Evolutionary conservation across 2,888 invertebrate species (phyloP), one percentile per base, ranked within the genome.

Genomic region (Mantis religiosa): DNA sequence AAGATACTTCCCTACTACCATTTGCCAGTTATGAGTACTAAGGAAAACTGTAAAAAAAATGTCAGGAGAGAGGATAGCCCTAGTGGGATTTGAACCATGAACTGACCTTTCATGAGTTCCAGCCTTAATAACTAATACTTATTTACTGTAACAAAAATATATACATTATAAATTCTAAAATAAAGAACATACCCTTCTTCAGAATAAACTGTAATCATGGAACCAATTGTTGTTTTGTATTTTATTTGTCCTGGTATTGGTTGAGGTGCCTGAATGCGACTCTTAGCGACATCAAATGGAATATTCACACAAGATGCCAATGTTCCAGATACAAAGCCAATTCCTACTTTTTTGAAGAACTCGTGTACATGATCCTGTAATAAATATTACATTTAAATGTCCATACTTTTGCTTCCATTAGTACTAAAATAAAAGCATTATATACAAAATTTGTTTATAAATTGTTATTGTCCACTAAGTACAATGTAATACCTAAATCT

Each of bases 201-300:
- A 90, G 93, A 95, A 92, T 97, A 97, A 25, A 99, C 96, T 88
- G 96, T 94, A 0, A 92, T 92, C 84, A 99, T 95, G 0, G 98
- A 95, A 54, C 95, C 95, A 85, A 97, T 93, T 0, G 98, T 98
- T 30, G 96, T 95, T 81, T 94, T 95, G 92, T 99, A 99, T 92
- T 98, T 97, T 86, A 97, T 95, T 90, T 95, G 91, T 0, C 96
- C 96, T 0, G 95, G 93, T 2, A 94, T 93, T 1, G 97, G 97
- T 92, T 98, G 98, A 1, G 98, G 98, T 0, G 98, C 98, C 93
- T 99, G 99, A 91, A 99, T 99, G 88, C 99, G 95, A 91, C 98
- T 98, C 93, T 99, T 99, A 34, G 98, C 99, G 47, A 99, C 99
- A 93, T 99, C 99, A 93, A 98, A 98, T 9, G 99, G 99, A 93